phyloP scores from a whole-genome alignment of 2,113 vertebrate species.

The Toxostoma redivivum region DNA sequence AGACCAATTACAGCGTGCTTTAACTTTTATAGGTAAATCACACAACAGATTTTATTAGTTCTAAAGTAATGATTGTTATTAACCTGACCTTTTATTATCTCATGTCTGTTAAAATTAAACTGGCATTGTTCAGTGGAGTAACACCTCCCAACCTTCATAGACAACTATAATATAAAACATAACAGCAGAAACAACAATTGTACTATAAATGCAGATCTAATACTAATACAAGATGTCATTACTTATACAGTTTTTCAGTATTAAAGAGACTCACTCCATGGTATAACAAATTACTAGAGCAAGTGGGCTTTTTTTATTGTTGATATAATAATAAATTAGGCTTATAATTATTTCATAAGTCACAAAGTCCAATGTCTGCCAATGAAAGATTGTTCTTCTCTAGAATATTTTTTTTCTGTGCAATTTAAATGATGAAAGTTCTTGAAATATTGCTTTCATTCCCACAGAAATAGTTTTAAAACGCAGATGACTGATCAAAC shows the following conservation, averaged over 20 bases:
- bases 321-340: not conserved
- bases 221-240: not conserved
- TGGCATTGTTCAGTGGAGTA: slow-evolving; percentile 26
- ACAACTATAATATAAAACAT: slow-evolving; percentile 8
- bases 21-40: slow-evolving; percentile 41
- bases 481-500: not conserved
- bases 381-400: not conserved
- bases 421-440: not conserved
- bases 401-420: not conserved
- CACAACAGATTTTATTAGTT: slow-evolving; percentile 37
- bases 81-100: slow-evolving; percentile 1
- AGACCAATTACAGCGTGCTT: not conserved
- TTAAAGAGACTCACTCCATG: not conserved
- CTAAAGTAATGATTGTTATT: slow-evolving; percentile 13
- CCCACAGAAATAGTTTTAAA: not conserved
- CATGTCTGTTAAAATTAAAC: slow-evolving; percentile 8
- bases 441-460: not conserved
- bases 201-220: slow-evolving; percentile 1
- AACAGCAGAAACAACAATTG: not conserved
- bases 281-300: not conserved
- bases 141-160: not conserved
- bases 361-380: not conserved
- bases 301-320: not conserved
- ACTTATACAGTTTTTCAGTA: not conserved
- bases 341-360: not conserved